Percentiles rank a stretch among this genome's conserved stretches.
Evolutionary conservation across 2,888 invertebrate genomes (phyloP).

Genomic region (Diaperis boleti): DNA sequence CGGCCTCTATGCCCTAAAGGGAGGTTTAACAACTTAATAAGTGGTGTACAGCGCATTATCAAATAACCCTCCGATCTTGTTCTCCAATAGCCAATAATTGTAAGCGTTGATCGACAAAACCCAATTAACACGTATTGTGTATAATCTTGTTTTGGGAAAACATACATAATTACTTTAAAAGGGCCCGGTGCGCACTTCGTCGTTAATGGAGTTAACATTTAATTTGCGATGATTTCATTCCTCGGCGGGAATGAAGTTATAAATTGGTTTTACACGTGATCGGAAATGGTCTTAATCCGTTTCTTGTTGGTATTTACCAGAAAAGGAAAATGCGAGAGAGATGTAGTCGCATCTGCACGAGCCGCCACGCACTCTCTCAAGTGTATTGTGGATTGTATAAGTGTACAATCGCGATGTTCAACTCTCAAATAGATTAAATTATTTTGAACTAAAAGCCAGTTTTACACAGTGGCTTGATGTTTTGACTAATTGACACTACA

Average conservation of each 20-base stretch:
- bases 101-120: neutral
- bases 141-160: neutral
- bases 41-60: neutral
- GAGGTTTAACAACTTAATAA: conserved; percentile 29
- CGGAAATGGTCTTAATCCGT: conserved; percentile 31
- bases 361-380: conserved; percentile 43
- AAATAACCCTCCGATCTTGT: neutral
- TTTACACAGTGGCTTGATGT: conserved; percentile 25
- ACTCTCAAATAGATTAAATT: conserved; percentile 25
- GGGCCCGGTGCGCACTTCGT: neutral
- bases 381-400: conserved; percentile 49
- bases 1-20: too few species aligned
- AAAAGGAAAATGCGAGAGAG: conserved; percentile 29
- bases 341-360: conserved; percentile 43
- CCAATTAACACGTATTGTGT: conserved; percentile 3
- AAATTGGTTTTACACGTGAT: conserved; percentile 35
- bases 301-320: conserved; percentile 21
- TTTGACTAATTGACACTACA: conserved; percentile 30
- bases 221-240: conserved; percentile 21
- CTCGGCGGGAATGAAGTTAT: conserved; percentile 20
- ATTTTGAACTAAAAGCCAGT: conserved; percentile 32
- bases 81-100: neutral
- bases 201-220: conserved; percentile 14
- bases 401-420: conserved; percentile 17
- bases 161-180: conserved; percentile 3